Percentiles rank a stretch among this genome's conserved stretches.
Evolutionary conservation across 2,113 vertebrate genomes (phyloP).

Genomic region (Phaethornis superciliosus): DNA sequence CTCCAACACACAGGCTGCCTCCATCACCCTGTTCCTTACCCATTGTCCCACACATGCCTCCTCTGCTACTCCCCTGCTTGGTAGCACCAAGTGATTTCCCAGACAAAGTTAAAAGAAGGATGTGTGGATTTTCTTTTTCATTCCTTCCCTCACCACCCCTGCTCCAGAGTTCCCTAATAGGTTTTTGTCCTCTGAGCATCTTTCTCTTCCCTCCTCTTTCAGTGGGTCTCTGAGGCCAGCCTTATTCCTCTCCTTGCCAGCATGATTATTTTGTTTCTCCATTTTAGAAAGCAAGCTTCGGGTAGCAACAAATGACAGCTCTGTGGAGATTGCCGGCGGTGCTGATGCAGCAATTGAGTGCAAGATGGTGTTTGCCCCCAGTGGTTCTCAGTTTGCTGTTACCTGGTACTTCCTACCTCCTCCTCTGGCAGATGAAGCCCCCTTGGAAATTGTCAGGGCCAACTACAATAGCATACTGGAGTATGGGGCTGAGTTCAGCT

Average conservation of each 20-base stretch:
- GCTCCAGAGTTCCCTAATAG: neutral
- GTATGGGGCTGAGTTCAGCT: constrained; percentile 52
- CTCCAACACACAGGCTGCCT: neutral
- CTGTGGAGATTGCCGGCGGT: neutral
- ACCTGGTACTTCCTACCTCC: constrained; percentile 65
- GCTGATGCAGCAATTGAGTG: constrained; percentile 52
- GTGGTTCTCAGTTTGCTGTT: constrained; percentile 29
- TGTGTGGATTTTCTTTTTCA: neutral
- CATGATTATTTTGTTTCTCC: neutral
- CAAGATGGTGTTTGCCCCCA: neutral
- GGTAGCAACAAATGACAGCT: neutral
- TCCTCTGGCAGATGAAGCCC: neutral
- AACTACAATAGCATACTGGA: constrained; percentile 28
- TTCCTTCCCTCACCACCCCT: neutral
- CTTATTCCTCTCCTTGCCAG: neutral
- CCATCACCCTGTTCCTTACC: neutral
- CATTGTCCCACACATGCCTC: accelerated
- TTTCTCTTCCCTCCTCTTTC: neutral
- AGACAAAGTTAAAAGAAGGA: neutral
- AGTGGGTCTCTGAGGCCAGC: neutral
- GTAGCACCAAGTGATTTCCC: neutral
- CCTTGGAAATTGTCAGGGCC: constrained; percentile 47
- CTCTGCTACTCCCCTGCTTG: neutral
- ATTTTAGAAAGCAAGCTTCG: constrained; percentile 67
- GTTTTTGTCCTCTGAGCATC: neutral